phyloP scores from a whole-genome alignment of 2,113 vertebrate species.

The Nicator chloris region DNA sequence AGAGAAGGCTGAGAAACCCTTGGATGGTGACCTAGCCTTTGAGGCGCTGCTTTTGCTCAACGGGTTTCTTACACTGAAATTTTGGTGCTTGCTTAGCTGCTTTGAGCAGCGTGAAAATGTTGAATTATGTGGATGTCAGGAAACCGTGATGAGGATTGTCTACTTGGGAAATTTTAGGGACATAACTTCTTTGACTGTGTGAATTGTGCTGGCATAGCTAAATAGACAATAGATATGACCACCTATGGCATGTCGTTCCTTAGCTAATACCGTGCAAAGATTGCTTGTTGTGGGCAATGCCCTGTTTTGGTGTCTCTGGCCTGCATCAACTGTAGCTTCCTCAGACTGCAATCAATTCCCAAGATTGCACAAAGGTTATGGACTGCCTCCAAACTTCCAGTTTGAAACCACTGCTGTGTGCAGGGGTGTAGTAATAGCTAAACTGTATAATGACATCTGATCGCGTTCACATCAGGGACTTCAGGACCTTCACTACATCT shows the following conservation, averaged over 20 bases:
- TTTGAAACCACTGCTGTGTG: background rate
- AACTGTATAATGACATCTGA: background rate
- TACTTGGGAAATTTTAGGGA: constrained; percentile 1
- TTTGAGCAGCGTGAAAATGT: background rate
- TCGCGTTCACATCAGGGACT: background rate
- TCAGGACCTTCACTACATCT: background rate
- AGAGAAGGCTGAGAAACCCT: background rate
- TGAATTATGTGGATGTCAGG: background rate
- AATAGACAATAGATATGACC: constrained; percentile 19
- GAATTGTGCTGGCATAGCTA: background rate
- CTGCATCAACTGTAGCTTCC: background rate
- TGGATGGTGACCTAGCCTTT: background rate
- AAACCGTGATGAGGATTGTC: background rate
- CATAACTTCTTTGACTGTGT: background rate
- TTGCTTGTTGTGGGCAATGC: background rate
- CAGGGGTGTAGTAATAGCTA: background rate
- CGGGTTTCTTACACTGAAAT: background rate
- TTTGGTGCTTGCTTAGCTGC: background rate
- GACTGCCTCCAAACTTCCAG: background rate
- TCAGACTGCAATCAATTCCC: background rate
- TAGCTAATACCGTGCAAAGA: background rate
- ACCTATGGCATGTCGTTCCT: background rate
- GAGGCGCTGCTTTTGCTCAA: background rate
- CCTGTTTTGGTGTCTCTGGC: constrained; percentile 31
- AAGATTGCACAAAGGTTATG: constrained; percentile 15